Evolutionary conservation across 2,888 invertebrate genomes (phyloP).

Genomic region (Oligia strigilis): DNA sequence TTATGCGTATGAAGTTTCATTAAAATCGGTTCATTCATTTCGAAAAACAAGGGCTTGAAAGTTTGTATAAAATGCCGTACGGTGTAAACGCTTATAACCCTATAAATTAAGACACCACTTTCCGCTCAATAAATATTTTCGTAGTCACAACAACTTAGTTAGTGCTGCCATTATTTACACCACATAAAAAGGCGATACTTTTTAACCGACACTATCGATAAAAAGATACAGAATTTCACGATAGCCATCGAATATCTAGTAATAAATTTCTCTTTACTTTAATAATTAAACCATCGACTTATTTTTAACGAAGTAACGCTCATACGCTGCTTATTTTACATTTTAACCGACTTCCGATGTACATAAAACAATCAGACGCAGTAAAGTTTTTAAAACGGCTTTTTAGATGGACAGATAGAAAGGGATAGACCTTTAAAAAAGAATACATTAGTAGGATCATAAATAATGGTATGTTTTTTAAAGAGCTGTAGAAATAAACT

Average conservation of each 20-base stretch:
- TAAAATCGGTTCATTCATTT: no score
- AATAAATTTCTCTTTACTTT: constrained; percentile 57
- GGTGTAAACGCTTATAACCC: not conserved
- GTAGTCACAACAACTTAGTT: constrained; percentile 17
- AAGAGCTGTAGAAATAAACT: constrained; percentile 21
- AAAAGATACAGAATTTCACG: constrained; percentile 43
- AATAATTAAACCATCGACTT: constrained; percentile 56
- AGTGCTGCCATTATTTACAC: constrained; percentile 17
- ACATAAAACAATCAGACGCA: constrained; percentile 64
- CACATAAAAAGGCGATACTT: constrained; percentile 47
- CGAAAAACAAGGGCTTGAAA: no score
- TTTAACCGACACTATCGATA: constrained; percentile 43
- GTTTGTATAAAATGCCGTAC: no score
- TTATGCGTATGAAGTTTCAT: no score
- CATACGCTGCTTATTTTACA: constrained; percentile 41
- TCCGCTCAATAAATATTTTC: constrained; percentile 44
- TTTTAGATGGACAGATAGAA: constrained; percentile 55
- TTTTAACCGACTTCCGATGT: constrained; percentile 60
- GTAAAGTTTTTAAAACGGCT: constrained; percentile 53
- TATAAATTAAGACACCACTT: constrained; percentile 27
- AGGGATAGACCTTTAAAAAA: constrained; percentile 53
- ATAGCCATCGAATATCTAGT: constrained; percentile 56
- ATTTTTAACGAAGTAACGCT: constrained; percentile 50
- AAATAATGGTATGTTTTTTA: constrained; percentile 48
- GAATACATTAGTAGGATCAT: constrained; percentile 53